Evolutionary conservation across 2,113 vertebrate genomes (phyloP).

Genomic region (Anolis sagrei): DNA sequence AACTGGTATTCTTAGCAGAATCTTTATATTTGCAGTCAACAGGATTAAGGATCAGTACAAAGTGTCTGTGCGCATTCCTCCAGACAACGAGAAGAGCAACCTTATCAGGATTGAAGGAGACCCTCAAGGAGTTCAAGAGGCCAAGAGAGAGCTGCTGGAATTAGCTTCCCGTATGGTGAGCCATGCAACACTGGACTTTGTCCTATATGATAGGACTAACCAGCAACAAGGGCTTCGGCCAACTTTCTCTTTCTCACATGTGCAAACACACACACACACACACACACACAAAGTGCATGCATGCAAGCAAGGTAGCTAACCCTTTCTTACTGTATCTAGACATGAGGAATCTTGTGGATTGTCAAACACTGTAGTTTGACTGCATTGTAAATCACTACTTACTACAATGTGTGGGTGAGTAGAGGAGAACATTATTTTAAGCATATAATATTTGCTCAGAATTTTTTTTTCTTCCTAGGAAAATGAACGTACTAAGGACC

Average conservation of each 20-base stretch:
- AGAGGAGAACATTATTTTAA: neutral
- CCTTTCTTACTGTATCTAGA: neutral
- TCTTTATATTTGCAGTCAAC: constrained; percentile 84
- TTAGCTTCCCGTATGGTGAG: constrained; percentile 96
- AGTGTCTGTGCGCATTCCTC: constrained; percentile 97
- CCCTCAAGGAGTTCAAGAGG: constrained; percentile 96
- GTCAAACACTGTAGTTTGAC: neutral
- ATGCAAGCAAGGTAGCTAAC: neutral
- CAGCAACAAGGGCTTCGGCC: constrained; percentile 3
- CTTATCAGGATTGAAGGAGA: constrained; percentile 98
- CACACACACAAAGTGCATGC: too few species aligned
- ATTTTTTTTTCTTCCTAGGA: constrained; percentile 77
- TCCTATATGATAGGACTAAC: neutral
- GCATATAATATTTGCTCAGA: neutral
- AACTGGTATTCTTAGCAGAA: constrained; percentile 19
- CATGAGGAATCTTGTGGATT: neutral
- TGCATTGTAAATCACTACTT: neutral
- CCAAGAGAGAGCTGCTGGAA: constrained; percentile 97
- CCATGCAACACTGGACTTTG: neutral
- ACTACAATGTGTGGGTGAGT: neutral
- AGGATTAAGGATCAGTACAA: constrained; percentile 98
- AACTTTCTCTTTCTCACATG: neutral
- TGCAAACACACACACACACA: too few species aligned
- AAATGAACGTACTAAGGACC: constrained; percentile 98
- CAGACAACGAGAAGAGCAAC: constrained; percentile 97